A percentile compares a stretch with the other conserved stretches of the same genome.
Evolutionary conservation across 2,113 vertebrate genomes (phyloP).

Genomic region (Ceyx cyanopectus): DNA sequence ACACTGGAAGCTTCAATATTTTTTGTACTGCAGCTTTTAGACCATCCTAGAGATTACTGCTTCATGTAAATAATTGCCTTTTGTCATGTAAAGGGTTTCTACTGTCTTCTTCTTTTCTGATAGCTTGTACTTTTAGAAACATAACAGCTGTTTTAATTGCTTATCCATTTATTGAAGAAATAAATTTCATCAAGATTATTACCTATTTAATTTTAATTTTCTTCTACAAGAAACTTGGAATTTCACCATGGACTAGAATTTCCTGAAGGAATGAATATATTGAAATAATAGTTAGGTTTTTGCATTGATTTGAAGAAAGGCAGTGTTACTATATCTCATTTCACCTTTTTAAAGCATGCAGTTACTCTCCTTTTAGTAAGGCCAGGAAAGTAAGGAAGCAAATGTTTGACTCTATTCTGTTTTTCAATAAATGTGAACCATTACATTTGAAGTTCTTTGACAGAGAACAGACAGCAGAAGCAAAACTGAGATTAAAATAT

Average conservation of each 20-base stretch:
- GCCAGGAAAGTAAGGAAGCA: background rate
- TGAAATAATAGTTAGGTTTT: too few relatives aligned
- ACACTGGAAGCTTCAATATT: background rate
- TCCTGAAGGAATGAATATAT: too few relatives aligned
- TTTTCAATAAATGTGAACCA: background rate
- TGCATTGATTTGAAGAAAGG: too few relatives aligned
- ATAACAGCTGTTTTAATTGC: background rate
- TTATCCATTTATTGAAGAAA: background rate
- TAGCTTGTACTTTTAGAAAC: background rate
- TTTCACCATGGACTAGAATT: too few relatives aligned
- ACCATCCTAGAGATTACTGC: background rate
- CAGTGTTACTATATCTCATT: too few relatives aligned
- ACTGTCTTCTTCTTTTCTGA: background rate
- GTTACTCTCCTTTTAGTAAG: background rate
- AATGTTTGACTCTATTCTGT: background rate
- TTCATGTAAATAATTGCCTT: background rate
- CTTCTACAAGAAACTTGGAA: too few relatives aligned
- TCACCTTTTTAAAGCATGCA: too few relatives aligned
- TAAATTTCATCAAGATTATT: too few relatives aligned
- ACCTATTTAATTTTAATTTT: too few relatives aligned
- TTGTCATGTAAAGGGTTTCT: background rate
- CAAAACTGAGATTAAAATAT: background rate
- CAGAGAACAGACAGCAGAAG: background rate
- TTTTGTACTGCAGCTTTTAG: background rate
- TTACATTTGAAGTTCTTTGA: background rate